phyloP scores from a whole-genome alignment of 2,113 vertebrate species.

The Phalacrocorax pelagicus region DNA sequence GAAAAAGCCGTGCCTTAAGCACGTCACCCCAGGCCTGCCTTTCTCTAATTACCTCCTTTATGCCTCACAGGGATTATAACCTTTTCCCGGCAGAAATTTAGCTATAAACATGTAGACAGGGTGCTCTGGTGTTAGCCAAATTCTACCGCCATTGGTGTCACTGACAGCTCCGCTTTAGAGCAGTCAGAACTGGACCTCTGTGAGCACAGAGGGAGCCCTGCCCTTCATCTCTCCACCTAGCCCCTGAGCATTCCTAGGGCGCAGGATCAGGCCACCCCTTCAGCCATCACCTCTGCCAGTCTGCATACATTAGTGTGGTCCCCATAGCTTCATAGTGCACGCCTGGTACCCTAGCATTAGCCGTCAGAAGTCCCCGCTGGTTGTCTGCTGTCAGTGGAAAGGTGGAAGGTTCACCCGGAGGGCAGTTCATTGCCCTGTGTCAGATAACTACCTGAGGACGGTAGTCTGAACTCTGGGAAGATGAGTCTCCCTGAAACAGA shows the following conservation, averaged over 20 bases:
- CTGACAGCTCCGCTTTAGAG: fast-evolving
- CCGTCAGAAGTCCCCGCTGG: not conserved
- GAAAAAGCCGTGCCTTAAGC: not conserved
- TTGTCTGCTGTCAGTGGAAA: not conserved
- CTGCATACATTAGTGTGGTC: not conserved
- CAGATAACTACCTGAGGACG: not conserved
- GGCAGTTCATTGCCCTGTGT: not conserved
- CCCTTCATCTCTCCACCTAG: not conserved
- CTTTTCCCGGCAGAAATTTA: not conserved
- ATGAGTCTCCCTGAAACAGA: not conserved
- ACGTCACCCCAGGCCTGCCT: not conserved
- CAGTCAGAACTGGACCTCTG: not conserved
- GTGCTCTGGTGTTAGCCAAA: not conserved
- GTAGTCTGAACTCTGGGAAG: not conserved
- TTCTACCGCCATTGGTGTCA: not conserved
- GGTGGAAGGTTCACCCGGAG: not conserved
- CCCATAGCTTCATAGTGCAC: fast-evolving
- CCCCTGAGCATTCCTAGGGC: not conserved
- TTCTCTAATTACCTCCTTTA: not conserved
- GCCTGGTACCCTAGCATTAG: not conserved
- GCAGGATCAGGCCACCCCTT: not conserved
- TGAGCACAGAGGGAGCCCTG: not conserved
- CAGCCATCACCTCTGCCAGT: not conserved
- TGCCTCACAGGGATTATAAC: not conserved
- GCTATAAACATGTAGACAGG: not conserved